Percentiles rank a stretch among this genome's conserved stretches.
phyloP scores from a whole-genome alignment of 2,888 invertebrate genomes.

The Xestoiulus laeticollis region DNA sequence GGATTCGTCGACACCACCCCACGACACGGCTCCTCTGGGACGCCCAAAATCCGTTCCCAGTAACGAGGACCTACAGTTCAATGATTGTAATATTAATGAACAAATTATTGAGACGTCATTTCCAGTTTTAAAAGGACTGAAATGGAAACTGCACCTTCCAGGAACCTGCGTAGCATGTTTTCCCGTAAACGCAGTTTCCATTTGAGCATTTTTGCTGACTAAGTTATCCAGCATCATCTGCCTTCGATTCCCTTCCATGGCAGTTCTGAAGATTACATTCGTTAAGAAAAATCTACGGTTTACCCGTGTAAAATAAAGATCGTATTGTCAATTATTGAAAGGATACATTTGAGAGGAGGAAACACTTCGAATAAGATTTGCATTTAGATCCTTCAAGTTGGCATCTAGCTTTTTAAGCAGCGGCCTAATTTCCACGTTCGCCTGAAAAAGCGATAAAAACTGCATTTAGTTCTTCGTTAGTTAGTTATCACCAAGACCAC shows the following conservation, averaged over 20 bases:
- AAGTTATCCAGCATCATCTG: slow-evolving; percentile 63
- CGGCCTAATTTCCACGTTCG: slow-evolving; percentile 57
- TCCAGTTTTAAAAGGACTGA: too few species aligned
- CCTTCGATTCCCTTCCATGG: slow-evolving; percentile 63
- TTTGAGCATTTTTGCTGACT: slow-evolving; percentile 63
- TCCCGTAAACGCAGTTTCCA: slow-evolving; percentile 61
- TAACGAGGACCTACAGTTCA: slow-evolving; percentile 30
- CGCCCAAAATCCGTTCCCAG: slow-evolving; percentile 27
- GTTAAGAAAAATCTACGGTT: background rate
- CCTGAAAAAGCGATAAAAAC: slow-evolving; percentile 49
- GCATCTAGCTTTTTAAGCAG: slow-evolving; percentile 57
- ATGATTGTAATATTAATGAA: background rate
- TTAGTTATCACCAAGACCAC: too few species aligned
- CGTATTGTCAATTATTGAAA: background rate
- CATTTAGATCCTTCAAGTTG: slow-evolving; percentile 54
- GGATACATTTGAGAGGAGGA: slow-evolving; percentile 55
- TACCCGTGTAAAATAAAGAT: background rate
- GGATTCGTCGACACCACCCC: background rate
- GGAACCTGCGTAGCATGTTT: slow-evolving; percentile 19
- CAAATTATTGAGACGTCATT: background rate
- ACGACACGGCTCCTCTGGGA: background rate
- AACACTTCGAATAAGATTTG: slow-evolving; percentile 55
- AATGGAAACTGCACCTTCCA: too few species aligned
- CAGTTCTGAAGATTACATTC: slow-evolving; percentile 60
- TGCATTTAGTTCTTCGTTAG: background rate